Evolutionary conservation across 1,140 invertebrate species (phyloP).

Genomic region (Diplogasteroides magnus): DNA sequence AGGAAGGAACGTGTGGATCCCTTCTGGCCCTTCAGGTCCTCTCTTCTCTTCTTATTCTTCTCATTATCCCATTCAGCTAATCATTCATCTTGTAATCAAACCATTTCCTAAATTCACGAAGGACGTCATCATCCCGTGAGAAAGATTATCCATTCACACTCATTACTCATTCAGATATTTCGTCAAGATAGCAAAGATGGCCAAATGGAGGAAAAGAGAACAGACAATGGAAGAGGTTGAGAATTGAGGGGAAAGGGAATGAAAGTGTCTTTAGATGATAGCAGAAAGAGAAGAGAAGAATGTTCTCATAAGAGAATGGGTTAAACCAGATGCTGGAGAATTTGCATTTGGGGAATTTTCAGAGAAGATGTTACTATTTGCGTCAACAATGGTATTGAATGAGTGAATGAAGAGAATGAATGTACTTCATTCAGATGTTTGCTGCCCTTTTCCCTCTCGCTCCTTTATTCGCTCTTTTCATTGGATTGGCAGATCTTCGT

Average conservation of each 20-base stretch:
- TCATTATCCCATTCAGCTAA: neutral
- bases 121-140: constrained; percentile 27
- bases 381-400: constrained; percentile 14
- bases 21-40: constrained; percentile 17
- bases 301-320: constrained; percentile 19
- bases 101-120: constrained; percentile 28
- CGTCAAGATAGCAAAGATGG: neutral
- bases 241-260: neutral
- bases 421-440: constrained; percentile 14
- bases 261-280: neutral
- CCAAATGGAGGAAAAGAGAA: neutral
- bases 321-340: constrained; percentile 25
- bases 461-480: constrained; percentile 16
- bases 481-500: constrained; percentile 22
- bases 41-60: neutral
- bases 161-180: constrained; percentile 13
- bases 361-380: constrained; percentile 27
- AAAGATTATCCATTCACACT: neutral
- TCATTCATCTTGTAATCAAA: constrained; percentile 21
- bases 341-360: constrained; percentile 26
- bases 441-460: constrained; percentile 27
- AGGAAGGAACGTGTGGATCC: constrained; percentile 25
- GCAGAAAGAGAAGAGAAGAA: neutral
- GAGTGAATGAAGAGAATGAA: neutral
- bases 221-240: neutral